Evolutionary conservation across 2,888 invertebrate species (phyloP), one percentile per base, ranked within the genome.

Genomic region (Folsomia candida): DNA sequence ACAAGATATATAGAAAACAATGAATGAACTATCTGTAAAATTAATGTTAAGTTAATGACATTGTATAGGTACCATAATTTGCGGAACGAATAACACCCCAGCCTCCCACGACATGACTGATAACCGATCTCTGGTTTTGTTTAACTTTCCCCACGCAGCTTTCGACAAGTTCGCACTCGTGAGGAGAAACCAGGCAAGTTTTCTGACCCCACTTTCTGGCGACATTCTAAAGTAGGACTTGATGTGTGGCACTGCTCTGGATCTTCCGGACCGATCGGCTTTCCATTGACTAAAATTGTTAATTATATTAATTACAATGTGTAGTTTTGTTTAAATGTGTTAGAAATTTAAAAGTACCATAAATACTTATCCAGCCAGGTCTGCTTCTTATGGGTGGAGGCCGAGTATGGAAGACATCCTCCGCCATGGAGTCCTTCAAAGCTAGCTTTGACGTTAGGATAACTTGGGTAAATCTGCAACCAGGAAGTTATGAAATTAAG

Each of bases 131-230:
- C 91, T 87, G 83, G 82, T 88, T 87, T 83, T 88, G 83, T 84
- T 87, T 80, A 2, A 81, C 73, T 57, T 85, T 54, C 98, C 98
- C 98, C 98, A 98, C 0, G 98, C 98, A 1, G 97, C 94, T 85
- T 97, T 97, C 14, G 97, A 98, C 29, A 97, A 85, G 85, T 99
- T 99, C 0, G 93, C 94, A 67, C 97, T 97, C 0, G 96, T 96
- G 0, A 97, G 84, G 0, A 93, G 84, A 82, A 92, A 94, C 90
- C 90, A 98, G 0, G 93, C 89, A 2, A 91, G 86, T 78, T 85
- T 72, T 37, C 6, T 37, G 14, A 14, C 6, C 0, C 62, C 27
- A 70, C 84, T 82, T 81, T 90, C 89, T 0, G 90, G 89, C 0
- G 91, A 91, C 1, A 89, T 84, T 11, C 97, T 87, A 0, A 89